These are phyloP conservation scores for Oreonectes daqikongensis DNA, from an alignment of 2,797 vertebrate species.

Conservation along the genomic window DNA sequence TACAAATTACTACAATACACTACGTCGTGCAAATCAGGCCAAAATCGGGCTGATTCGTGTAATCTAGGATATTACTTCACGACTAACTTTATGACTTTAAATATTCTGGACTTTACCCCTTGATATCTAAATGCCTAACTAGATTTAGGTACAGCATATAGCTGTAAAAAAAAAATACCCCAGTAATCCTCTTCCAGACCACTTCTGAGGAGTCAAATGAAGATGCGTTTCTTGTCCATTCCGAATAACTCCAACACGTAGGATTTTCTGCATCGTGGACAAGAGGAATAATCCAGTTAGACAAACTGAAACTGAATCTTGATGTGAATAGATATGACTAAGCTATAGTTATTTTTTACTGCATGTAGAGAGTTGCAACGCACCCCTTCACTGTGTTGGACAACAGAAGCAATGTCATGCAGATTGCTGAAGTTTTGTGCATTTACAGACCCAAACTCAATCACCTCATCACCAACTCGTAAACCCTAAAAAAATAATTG, in stretches of 20 bases:
- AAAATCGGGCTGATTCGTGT: too few relatives aligned
- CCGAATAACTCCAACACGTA: slow-evolving; percentile 84
- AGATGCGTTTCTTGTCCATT: slow-evolving; percentile 79
- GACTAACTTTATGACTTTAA: too few relatives aligned
- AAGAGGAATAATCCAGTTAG: slow-evolving; percentile 6
- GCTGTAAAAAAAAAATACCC: slow-evolving; percentile 76
- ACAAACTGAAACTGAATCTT: slow-evolving; percentile 17
- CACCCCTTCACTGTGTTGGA: slow-evolving; percentile 96
- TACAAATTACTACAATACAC: too few relatives aligned
- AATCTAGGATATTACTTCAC: too few relatives aligned
- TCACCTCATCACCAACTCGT: slow-evolving; percentile 86
- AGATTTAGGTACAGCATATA: background rate
- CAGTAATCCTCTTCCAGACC: slow-evolving; percentile 91
- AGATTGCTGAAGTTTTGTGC: slow-evolving; percentile 88
- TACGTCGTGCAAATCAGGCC: too few relatives aligned
- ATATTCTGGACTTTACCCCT: too few relatives aligned
- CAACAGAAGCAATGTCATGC: slow-evolving; percentile 88
- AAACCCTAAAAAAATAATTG: slow-evolving; percentile 91
- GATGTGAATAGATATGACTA: background rate
- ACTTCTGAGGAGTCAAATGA: slow-evolving; percentile 86
- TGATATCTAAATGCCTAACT: too few relatives aligned
- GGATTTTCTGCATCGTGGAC: slow-evolving; percentile 78
- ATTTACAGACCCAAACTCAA: slow-evolving; percentile 93
- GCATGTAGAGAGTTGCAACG: slow-evolving; percentile 55
- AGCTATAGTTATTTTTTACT: background rate